Evolutionary conservation across 2,888 invertebrate genomes (phyloP).

Genomic region (Drosophila barbarae): DNA sequence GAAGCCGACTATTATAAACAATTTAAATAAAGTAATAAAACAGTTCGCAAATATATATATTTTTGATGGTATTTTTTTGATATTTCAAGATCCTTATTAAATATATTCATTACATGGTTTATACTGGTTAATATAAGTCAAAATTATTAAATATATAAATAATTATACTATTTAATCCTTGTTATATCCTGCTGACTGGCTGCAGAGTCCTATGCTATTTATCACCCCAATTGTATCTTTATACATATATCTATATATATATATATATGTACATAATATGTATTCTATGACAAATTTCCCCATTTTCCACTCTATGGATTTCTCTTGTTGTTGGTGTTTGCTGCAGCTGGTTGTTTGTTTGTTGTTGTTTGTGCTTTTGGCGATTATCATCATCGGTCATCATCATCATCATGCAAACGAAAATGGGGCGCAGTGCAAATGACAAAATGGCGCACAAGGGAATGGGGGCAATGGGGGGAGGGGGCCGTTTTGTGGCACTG

Average conservation of each 20-base stretch:
- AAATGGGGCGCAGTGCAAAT: constrained; percentile 13
- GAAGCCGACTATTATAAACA: too few species aligned
- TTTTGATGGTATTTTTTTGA: too few species aligned
- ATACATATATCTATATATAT: background rate
- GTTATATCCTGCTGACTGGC: too few species aligned
- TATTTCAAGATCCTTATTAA: too few species aligned
- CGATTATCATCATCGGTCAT: constrained; percentile 16
- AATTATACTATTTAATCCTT: background rate
- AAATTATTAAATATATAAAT: too few species aligned
- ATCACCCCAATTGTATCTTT: background rate
- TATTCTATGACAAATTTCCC: constrained; percentile 23
- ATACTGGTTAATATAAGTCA: too few species aligned
- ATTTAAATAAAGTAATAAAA: too few species aligned
- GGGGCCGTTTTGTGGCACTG: background rate
- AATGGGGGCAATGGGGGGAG: constrained; percentile 2
- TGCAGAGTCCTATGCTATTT: too few species aligned
- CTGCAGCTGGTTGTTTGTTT: constrained; percentile 8
- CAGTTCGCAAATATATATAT: too few species aligned
- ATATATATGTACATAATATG: background rate
- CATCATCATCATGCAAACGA: constrained; percentile 23
- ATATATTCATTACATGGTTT: too few species aligned
- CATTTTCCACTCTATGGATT: constrained; percentile 5
- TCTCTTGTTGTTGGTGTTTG: background rate
- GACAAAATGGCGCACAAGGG: constrained; percentile 31
- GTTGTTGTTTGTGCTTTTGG: constrained; percentile 18